A percentile compares a stretch with the other conserved stretches of the same genome.
Conservation (phyloP, 2,797 vertebrate species). For the Chaetophractus vellerosus region DNA sequence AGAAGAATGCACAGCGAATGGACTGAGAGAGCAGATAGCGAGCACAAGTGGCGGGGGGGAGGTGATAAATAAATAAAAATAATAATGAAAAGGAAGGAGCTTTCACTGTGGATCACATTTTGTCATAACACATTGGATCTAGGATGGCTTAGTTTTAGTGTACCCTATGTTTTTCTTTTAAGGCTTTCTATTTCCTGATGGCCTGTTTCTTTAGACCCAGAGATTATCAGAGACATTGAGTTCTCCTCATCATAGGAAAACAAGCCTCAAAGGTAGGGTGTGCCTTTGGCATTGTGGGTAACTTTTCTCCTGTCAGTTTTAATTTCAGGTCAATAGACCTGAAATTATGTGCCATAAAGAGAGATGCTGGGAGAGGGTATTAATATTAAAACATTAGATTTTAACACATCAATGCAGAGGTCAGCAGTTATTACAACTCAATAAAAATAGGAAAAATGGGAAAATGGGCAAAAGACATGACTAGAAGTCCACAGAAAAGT, state of each 20-base stretch:
- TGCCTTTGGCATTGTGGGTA: not conserved
- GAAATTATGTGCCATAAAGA: not conserved
- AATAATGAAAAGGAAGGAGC: not conserved
- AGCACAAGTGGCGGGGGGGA: too few relatives aligned
- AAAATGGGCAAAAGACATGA: not conserved
- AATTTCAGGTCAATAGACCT: not conserved
- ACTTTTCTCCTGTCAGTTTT: not conserved
- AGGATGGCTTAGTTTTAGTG: not conserved
- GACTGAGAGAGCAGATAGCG: too few relatives aligned
- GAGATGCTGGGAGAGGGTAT: not conserved
- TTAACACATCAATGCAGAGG: not conserved
- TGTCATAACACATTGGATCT: not conserved
- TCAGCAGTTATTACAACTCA: not conserved
- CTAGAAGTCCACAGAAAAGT: not conserved
- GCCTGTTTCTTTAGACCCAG: not conserved
- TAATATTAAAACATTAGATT: not conserved
- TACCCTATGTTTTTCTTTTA: not conserved
- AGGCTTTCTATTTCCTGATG: not conserved
- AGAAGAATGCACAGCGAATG: too few relatives aligned
- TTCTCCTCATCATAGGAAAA: not conserved
- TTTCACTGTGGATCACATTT: not conserved
- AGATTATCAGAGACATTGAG: not conserved
- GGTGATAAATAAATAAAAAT: too few relatives aligned
- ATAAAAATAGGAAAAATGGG: not conserved
- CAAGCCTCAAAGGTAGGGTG: not conserved